Conservation (phyloP, 2,797 vertebrate genomes). For the Chanos chanos region DNA sequence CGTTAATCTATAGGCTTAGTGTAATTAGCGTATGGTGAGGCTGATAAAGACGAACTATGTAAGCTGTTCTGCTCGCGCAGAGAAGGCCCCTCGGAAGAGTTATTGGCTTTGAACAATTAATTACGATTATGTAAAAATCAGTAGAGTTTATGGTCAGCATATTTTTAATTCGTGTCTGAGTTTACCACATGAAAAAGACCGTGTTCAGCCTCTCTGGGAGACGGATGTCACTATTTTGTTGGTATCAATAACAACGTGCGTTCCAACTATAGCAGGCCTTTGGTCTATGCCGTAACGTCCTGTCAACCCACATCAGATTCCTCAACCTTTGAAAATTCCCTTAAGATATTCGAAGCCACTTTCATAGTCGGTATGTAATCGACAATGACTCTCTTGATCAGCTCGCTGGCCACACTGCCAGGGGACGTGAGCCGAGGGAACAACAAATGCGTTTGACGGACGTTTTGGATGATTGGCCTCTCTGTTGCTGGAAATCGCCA, state of each 20-base stretch:
- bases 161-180: too few relatives aligned
- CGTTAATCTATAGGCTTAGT: too few relatives aligned
- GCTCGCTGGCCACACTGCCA: slow-evolving; percentile 24
- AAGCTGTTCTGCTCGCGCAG: too few relatives aligned
- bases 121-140: too few relatives aligned
- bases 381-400: slow-evolving; percentile 38
- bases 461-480: slow-evolving; percentile 59
- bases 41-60: too few relatives aligned
- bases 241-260: slow-evolving; percentile 18
- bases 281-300: slow-evolving; percentile 17
- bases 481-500: slow-evolving; percentile 59
- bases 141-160: too few relatives aligned
- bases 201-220: too few relatives aligned
- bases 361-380: slow-evolving; percentile 45
- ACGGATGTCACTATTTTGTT: background rate
- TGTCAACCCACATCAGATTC: slow-evolving; percentile 28
- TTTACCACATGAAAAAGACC: too few relatives aligned
- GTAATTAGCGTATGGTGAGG: too few relatives aligned
- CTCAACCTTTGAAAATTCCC: slow-evolving; percentile 26
- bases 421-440: slow-evolving; percentile 32
- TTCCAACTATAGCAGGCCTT: slow-evolving; percentile 7
- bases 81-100: too few relatives aligned
- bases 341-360: slow-evolving; percentile 13
- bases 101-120: too few relatives aligned
- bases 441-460: slow-evolving; percentile 50